Evolutionary conservation across 2,797 vertebrate species (phyloP), one percentile per base, ranked within the genome.

Genomic region (Limosa lapponica): DNA sequence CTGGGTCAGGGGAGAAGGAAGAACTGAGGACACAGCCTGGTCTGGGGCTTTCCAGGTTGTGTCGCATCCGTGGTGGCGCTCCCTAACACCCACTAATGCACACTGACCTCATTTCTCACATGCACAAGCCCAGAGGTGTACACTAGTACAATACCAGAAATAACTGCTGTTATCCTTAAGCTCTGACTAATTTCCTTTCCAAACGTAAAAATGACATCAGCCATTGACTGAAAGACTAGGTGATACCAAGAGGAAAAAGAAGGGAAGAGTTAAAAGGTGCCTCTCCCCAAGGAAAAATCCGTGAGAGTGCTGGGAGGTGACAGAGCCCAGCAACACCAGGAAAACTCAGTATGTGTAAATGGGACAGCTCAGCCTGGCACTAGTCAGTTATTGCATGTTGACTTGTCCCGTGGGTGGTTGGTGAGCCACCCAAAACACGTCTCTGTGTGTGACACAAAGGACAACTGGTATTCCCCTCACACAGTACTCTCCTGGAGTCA

Each of bases 171-270:
- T 48, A 65, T 23, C 24, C 27, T 78, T 57, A n/a, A 65, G 6
- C 51, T 86, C 77, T 95, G 94, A 90, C 80, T 93, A 64, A 93
- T 84, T 83, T 86, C 79, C 74, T 94, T 64, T 67, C 46, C 66
- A 86, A 90, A 90, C 41, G 43, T 8, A 66, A 87, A 54, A 88
- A 88, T 82, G 9, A 66, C 71, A 78, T 87, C 82, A 89, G 1
- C 43, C 30, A 24, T 18, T 79, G 77, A 58, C 27, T 34, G 73
- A 73, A 81, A 51, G 37, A 44, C 19, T 27, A 19, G 12, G 19
- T 54, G 54, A 28, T 72, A 41, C 28, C 48, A 58, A 54, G 54
- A 66, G 30, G 72, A 49, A 54, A 81, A 67, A 74, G 49, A 44
- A 90, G 43, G 22, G 28, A 1, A 1, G 9, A n/a, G 34, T 12